These are phyloP conservation scores for Cyphomyrus discorhynchus DNA, from an alignment of 2,113 vertebrate species.

Conservation along the genomic window DNA sequence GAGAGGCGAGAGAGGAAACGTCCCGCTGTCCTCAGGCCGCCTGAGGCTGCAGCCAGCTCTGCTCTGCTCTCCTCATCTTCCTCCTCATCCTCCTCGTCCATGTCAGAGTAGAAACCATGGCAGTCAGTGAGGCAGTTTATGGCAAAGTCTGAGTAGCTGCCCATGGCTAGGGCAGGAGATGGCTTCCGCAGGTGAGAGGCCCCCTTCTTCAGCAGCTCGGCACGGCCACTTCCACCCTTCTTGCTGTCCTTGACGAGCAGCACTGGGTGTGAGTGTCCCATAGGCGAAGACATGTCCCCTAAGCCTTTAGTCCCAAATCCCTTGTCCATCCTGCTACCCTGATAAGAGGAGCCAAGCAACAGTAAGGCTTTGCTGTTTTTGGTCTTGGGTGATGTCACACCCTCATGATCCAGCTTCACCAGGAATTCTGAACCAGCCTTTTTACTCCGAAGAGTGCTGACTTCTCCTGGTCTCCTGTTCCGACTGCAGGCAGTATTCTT, in stretches of 20 bases:
- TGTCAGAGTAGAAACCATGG: constrained; percentile 83
- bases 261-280: constrained; percentile 69
- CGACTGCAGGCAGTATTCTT: constrained; percentile 66
- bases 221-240: constrained; percentile 67
- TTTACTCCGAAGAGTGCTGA: constrained; percentile 54
- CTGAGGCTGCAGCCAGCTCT: constrained; percentile 49
- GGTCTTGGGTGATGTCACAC: constrained; percentile 92
- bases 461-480: constrained; percentile 64
- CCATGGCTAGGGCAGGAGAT: constrained; percentile 47
- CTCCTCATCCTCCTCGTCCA: constrained; percentile 74
- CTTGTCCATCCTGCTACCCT: constrained; percentile 44
- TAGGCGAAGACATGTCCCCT: constrained; percentile 55
- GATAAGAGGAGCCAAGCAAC: constrained; percentile 44
- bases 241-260: constrained; percentile 79
- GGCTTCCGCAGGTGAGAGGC: constrained; percentile 70
- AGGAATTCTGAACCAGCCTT: constrained; percentile 70
- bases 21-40: constrained; percentile 67
- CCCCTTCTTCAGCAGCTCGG: constrained; percentile 73
- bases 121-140: constrained; percentile 85
- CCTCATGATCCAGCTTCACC: constrained; percentile 94
- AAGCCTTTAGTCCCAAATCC: constrained; percentile 61
- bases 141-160: constrained; percentile 63
- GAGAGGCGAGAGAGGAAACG: constrained; percentile 83
- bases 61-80: constrained; percentile 59
- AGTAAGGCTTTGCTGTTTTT: constrained; percentile 87